A percentile compares a stretch with the other conserved stretches of the same genome.
Conservation (phyloP, 1,140 invertebrate genomes). For the Aphaenogaster floridana region DNA sequence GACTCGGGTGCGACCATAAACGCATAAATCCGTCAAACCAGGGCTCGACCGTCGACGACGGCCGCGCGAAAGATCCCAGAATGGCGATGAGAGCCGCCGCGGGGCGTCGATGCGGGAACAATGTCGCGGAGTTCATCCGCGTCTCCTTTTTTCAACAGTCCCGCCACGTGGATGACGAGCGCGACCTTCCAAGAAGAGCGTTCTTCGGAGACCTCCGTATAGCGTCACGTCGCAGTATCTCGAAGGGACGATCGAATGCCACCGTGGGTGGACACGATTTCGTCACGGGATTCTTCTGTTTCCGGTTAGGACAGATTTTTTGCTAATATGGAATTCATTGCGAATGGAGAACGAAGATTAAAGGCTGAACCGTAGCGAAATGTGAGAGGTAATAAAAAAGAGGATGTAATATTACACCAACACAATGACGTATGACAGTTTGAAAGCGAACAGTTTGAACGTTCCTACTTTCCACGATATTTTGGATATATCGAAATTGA, state of each 20-base stretch:
- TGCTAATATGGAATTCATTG: not conserved
- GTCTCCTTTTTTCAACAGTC: constrained; percentile 14
- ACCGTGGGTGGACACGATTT: not conserved
- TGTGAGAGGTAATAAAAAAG: not conserved
- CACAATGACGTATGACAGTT: not conserved
- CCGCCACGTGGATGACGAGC: not conserved
- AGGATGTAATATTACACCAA: not conserved
- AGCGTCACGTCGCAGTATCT: constrained; percentile 1
- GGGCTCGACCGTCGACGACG: constrained; percentile 4
- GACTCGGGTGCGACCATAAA: constrained; percentile 69
- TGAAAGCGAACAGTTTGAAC: not conserved
- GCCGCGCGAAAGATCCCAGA: constrained; percentile 49
- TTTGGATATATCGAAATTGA: not conserved
- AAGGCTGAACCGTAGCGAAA: not conserved
- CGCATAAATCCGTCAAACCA: constrained; percentile 75
- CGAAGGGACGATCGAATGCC: constrained; percentile 22
- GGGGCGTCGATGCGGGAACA: constrained; percentile 70
- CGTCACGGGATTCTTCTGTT: constrained; percentile 17
- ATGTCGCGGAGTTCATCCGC: constrained; percentile 40
- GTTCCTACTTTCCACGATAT: not conserved
- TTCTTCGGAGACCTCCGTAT: not conserved
- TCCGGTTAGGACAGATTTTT: not conserved
- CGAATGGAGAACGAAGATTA: not conserved
- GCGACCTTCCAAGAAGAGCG: constrained; percentile 14
- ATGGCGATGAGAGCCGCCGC: constrained; percentile 72